Conservation (phyloP, 2,888 invertebrate species). For the Hirtodrosophila duncani region DNA sequence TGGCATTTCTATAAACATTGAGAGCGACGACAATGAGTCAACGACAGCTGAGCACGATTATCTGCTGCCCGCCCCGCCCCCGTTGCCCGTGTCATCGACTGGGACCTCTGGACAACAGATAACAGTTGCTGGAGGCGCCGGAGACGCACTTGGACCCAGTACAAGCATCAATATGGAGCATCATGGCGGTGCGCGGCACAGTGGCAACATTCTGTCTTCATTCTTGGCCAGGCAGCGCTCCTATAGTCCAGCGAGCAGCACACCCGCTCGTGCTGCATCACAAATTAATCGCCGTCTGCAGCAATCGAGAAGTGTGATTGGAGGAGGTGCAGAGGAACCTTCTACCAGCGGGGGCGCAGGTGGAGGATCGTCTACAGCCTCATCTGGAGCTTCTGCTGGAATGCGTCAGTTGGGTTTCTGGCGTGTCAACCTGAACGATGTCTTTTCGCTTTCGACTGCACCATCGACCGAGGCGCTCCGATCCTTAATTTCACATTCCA, state of each 20-base stretch:
- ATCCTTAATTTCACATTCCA: conserved; percentile 67
- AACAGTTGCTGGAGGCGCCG: conserved; percentile 2
- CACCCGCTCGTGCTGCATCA: conserved; percentile 36
- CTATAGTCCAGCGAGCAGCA: conserved; percentile 40
- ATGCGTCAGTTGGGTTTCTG: conserved; percentile 57
- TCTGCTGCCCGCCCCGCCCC: conserved; percentile 41
- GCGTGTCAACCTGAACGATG: conserved; percentile 73
- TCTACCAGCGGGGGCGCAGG: not conserved
- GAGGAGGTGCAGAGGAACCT: conserved; percentile 37
- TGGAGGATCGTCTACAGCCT: not conserved
- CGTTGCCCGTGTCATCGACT: conserved; percentile 33
- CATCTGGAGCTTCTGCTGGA: conserved; percentile 19
- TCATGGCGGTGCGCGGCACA: conserved; percentile 17
- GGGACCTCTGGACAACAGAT: conserved; percentile 30
- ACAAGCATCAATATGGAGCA: conserved; percentile 62
- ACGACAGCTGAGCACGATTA: conserved; percentile 60
- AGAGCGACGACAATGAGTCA: conserved; percentile 62
- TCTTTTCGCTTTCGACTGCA: conserved; percentile 70
- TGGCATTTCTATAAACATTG: conserved; percentile 46
- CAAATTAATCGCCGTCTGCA: conserved; percentile 53
- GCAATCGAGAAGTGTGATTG: conserved; percentile 38
- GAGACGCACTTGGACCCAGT: conserved; percentile 10
- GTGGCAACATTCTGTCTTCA: conserved; percentile 53
- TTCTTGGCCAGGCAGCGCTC: conserved; percentile 52
- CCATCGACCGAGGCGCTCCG: conserved; percentile 72